These are phyloP conservation scores for Tichodroma muraria DNA, from an alignment of 2,113 vertebrate species.

Conservation along the genomic window DNA sequence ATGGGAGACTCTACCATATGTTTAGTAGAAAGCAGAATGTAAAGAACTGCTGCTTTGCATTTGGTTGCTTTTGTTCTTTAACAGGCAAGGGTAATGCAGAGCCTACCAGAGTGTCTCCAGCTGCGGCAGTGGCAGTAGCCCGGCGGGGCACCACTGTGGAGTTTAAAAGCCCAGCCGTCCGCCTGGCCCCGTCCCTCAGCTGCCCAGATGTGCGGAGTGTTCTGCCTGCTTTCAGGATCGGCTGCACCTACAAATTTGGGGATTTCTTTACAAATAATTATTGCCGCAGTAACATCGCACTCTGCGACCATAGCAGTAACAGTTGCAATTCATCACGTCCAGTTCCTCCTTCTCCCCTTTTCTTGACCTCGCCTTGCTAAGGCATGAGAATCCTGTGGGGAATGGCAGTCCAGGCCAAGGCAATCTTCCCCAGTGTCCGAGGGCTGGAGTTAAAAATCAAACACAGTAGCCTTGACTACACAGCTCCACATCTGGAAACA, in stretches of 20 bases:
- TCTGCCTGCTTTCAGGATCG: neutral
- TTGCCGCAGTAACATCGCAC: neutral
- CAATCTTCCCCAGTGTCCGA: neutral
- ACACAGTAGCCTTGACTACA: neutral
- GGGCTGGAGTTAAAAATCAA: neutral
- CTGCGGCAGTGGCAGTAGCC: neutral
- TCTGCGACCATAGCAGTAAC: neutral
- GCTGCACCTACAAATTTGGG: neutral
- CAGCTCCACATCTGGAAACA: neutral
- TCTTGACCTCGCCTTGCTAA: neutral
- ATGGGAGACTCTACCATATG: neutral
- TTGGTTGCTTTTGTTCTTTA: neutral
- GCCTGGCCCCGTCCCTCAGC: neutral
- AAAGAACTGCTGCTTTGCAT: neutral
- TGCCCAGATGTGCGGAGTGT: fast-evolving
- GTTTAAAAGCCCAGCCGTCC: neutral
- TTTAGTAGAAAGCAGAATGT: neutral
- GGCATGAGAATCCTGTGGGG: neutral
- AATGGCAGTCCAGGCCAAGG: neutral
- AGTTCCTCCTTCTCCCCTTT: neutral
- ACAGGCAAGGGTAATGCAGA: neutral
- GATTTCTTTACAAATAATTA: neutral
- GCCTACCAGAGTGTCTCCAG: neutral
- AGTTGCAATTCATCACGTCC: neutral
- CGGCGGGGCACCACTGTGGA: neutral